Evolutionary conservation across 2,113 vertebrate species (phyloP), one percentile per base, ranked within the genome.

Genomic region (Trichomycterus rosablanca): DNA sequence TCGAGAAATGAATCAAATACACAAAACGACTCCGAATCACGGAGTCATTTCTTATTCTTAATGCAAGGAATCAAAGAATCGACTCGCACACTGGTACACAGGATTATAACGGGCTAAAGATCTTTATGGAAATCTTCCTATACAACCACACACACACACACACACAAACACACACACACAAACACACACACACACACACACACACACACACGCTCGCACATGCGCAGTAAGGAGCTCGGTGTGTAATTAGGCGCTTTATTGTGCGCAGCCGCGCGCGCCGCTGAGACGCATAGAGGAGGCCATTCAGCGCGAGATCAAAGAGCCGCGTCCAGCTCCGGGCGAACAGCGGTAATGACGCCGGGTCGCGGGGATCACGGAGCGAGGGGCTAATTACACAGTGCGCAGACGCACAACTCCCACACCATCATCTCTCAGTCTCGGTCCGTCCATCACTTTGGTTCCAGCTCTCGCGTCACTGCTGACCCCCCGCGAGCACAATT

Each of bases 311-410:
- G 34, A 15, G 30, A 69, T 69, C 67, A 69, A 69, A 57, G 28
- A 56, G 44, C 35, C 44, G 24, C n/a, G 37, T 39, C 62, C 24
- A 32, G 46, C 55, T 51, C 34, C 7, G 45, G 72, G 59, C 68
- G 10, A 57, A 1, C 3, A 57, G 57, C 22, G 44, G 24, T 43
- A 58, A 71, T 68, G 37, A 59, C 16, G 20, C 28, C 8, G 65
- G 68, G 73, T 64, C 69, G 35, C 30, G 45, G 26, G 48, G 63
- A 70, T 63, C 50, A 42, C 16, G 23, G 30, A 7, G n/a, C 40
- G 48, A 34, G 23, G 9, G 57, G 34, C 35, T 22, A 51, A 71
- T 59, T 58, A 54, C 56, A 50, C 34, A 20, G 20, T 14, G 46
- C 19, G 26, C 19, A 52, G 11, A 39, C 35, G 1, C 43, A 45